These are phyloP conservation scores for Drosophila murphyi DNA, from an alignment of 1,140 invertebrate genomes.

Conservation along the genomic window DNA sequence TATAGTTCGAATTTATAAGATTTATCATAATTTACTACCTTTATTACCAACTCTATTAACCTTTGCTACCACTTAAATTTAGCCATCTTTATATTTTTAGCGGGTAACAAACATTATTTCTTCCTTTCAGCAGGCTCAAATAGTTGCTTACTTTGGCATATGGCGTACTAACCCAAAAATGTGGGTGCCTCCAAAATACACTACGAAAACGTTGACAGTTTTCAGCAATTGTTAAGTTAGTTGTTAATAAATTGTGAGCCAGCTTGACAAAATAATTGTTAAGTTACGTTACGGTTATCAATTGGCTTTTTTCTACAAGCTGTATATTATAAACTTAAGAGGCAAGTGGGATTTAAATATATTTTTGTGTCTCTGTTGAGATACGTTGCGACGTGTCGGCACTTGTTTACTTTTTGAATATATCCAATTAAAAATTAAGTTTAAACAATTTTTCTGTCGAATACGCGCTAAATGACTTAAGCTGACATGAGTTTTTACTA, in stretches of 20 bases:
- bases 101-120: conserved; percentile 43
- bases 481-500: conserved; percentile 44
- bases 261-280: conserved; percentile 22
- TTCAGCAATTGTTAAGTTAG: background rate
- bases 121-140: conserved; percentile 26
- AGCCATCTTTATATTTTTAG: conserved; percentile 39
- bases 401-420: conserved; percentile 7
- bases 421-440: conserved; percentile 28
- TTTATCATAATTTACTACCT: background rate
- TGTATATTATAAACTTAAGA: background rate
- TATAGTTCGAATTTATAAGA: too few species aligned
- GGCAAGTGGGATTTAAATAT: background rate
- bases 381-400: background rate
- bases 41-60: conserved; percentile 3
- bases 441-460: conserved; percentile 26
- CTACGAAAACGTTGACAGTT: conserved; percentile 7
- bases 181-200: background rate
- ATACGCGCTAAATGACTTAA: conserved; percentile 34
- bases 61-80: conserved; percentile 20
- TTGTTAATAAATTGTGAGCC: conserved; percentile 20
- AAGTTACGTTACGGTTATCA: conserved; percentile 19
- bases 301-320: conserved; percentile 5
- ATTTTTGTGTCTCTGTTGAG: background rate
- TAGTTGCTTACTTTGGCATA: background rate
- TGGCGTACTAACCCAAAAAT: conserved; percentile 58